A percentile compares a stretch with the other conserved stretches of the same genome.
phyloP scores from a whole-genome alignment of 2,888 invertebrate genomes.

The Nephrocerus scutellatus region DNA sequence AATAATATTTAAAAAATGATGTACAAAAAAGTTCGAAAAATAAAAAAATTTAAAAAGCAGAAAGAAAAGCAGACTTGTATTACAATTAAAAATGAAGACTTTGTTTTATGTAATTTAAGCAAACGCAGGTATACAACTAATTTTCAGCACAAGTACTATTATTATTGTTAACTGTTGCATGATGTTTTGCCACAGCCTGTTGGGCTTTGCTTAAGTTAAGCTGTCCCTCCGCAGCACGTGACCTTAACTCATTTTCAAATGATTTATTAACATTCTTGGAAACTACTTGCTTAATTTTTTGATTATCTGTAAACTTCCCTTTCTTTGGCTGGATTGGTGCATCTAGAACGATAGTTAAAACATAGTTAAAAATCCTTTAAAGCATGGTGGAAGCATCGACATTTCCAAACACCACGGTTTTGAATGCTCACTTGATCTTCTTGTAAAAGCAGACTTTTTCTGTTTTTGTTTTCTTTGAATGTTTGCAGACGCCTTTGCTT shows the following conservation, averaged over 20 bases:
- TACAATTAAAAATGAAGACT: too few species aligned
- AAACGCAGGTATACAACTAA: too few species aligned
- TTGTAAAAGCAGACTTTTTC: slow-evolving; percentile 50
- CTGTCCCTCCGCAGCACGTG: slow-evolving; percentile 48
- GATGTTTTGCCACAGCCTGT: slow-evolving; percentile 49
- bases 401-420: background rate
- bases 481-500: slow-evolving; percentile 51
- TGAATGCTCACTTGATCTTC: slow-evolving; percentile 52
- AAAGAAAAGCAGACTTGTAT: too few species aligned
- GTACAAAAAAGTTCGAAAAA: too few species aligned
- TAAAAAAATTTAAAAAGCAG: too few species aligned
- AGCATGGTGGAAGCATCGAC: background rate
- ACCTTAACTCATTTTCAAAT: slow-evolving; percentile 56
- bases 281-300: slow-evolving; percentile 56
- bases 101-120: too few species aligned
- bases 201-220: slow-evolving; percentile 51
- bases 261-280: slow-evolving; percentile 58
- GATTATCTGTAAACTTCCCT: slow-evolving; percentile 52
- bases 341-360: slow-evolving; percentile 47
- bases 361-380: background rate
- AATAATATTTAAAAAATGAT: too few species aligned
- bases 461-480: slow-evolving; percentile 51
- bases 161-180: too few species aligned
- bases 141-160: too few species aligned
- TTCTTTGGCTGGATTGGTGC: slow-evolving; percentile 59